Conservation (phyloP, 2,797 vertebrate species). For the Odontamblyopus rebecca region DNA sequence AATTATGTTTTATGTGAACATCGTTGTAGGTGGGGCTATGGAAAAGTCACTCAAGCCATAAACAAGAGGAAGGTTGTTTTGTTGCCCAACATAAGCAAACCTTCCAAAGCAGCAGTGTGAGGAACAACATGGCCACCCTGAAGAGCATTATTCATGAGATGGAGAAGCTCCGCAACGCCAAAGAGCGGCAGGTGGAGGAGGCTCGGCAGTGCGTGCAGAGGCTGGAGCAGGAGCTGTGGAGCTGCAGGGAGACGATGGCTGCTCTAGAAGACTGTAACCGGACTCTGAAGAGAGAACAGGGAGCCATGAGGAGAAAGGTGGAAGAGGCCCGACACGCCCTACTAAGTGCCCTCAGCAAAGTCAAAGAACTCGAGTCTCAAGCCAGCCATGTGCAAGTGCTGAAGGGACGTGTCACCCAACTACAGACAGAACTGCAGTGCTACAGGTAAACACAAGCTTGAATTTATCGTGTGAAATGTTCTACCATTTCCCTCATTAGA, state of each 20-base stretch:
- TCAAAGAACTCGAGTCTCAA: conserved; percentile 87
- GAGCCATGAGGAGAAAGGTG: conserved; percentile 84
- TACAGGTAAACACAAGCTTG: conserved; percentile 79
- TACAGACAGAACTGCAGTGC: conserved; percentile 84
- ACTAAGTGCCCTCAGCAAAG: conserved; percentile 84
- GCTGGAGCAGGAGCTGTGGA: conserved; percentile 83
- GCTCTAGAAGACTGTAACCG: conserved; percentile 83
- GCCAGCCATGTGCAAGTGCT: conserved; percentile 81
- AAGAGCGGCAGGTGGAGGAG: conserved; percentile 81
- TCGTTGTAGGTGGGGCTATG: conserved; percentile 85
- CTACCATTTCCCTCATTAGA: background rate
- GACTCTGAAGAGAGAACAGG: conserved; percentile 82
- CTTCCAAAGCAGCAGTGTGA: conserved; percentile 46
- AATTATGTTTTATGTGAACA: background rate
- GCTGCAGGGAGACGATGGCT: conserved; percentile 74
- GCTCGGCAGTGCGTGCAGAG: conserved; percentile 79
- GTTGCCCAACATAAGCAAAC: conserved; percentile 60
- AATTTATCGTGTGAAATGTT: background rate
- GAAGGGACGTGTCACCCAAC: conserved; percentile 78
- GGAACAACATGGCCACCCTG: conserved; percentile 65
- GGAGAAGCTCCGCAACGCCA: conserved; percentile 78
- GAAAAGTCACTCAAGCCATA: conserved; percentile 85
- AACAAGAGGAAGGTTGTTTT: conserved; percentile 76
- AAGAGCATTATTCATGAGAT: conserved; percentile 81
- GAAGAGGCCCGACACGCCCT: conserved; percentile 86